A percentile compares a stretch with the other conserved stretches of the same genome.
phyloP scores from a whole-genome alignment of 2,888 invertebrate species.

The Platerodrilus igneus region DNA sequence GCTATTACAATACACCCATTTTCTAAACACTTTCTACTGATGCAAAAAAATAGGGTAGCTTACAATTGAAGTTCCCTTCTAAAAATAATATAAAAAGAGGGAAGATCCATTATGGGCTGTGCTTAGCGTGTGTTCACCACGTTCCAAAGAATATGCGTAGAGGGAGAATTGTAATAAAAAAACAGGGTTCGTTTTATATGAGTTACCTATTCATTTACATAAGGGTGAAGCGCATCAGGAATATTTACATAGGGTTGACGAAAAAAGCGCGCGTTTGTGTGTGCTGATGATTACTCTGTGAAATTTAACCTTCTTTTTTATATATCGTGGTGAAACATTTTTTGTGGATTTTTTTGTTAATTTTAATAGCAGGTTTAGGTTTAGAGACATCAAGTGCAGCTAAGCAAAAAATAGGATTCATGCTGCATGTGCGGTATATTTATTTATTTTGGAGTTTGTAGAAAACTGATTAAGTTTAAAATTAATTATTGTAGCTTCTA shows the following conservation, averaged over 20 bases:
- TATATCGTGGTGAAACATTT: conserved; percentile 3
- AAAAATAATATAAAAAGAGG: conserved; percentile 34
- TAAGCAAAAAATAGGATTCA: no score
- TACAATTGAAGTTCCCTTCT: conserved; percentile 23
- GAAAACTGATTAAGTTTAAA: no score
- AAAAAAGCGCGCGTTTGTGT: no score
- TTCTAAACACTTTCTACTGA: conserved; percentile 27
- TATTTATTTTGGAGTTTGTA: no score
- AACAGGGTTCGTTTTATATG: conserved; percentile 28
- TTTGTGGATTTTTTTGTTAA: conserved; percentile 1
- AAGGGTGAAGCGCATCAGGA: conserved; percentile 23
- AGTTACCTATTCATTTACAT: conserved; percentile 25
- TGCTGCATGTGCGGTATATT: no score
- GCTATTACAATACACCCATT: conserved; percentile 29
- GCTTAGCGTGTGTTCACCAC: conserved; percentile 31
- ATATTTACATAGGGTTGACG: conserved; percentile 18
- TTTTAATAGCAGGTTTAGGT: conserved; percentile 4
- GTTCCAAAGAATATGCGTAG: conserved; percentile 26
- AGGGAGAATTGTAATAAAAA: conserved; percentile 26
- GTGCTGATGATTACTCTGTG: conserved; percentile 4
- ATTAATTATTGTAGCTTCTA: no score
- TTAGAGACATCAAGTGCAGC: not conserved
- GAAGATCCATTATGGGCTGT: conserved; percentile 29
- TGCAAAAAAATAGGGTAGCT: conserved; percentile 27
- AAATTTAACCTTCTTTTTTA: conserved; percentile 3